These are phyloP conservation scores for Nasonovia ribisnigri DNA, from an alignment of 2,888 invertebrate genomes.

Conservation along the genomic window DNA sequence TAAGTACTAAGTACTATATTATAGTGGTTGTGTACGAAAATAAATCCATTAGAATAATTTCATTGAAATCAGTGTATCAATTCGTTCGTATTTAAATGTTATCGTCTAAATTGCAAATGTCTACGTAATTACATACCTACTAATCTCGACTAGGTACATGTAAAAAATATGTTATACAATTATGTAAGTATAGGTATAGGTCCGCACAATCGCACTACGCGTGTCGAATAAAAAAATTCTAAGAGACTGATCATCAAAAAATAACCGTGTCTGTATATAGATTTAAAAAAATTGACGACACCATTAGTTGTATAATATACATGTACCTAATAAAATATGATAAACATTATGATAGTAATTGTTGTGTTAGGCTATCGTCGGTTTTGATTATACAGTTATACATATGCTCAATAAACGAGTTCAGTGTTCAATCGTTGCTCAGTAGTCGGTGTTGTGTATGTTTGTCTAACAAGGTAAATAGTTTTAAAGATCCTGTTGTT, in stretches of 20 bases:
- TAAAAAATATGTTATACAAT: background rate
- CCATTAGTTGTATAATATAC: background rate
- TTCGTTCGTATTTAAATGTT: background rate
- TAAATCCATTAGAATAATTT: background rate
- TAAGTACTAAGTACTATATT: no score
- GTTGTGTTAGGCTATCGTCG: background rate
- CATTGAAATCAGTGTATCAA: background rate
- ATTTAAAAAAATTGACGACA: background rate
- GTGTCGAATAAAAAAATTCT: background rate
- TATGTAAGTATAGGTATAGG: background rate
- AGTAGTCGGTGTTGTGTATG: background rate
- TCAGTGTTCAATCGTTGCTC: background rate
- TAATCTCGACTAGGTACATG: background rate
- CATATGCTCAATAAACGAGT: background rate
- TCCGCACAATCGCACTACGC: background rate
- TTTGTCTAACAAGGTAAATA: background rate
- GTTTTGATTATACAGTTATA: no score
- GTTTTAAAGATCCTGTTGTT: background rate
- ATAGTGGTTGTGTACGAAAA: background rate
- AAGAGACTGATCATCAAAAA: background rate
- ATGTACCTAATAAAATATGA: background rate
- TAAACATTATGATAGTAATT: background rate
- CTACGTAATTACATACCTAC: background rate
- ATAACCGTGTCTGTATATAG: background rate
- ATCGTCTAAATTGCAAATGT: background rate